These are phyloP conservation scores for Synchiropus splendidus DNA, from an alignment of 2,113 vertebrate genomes.

Conservation along the genomic window DNA sequence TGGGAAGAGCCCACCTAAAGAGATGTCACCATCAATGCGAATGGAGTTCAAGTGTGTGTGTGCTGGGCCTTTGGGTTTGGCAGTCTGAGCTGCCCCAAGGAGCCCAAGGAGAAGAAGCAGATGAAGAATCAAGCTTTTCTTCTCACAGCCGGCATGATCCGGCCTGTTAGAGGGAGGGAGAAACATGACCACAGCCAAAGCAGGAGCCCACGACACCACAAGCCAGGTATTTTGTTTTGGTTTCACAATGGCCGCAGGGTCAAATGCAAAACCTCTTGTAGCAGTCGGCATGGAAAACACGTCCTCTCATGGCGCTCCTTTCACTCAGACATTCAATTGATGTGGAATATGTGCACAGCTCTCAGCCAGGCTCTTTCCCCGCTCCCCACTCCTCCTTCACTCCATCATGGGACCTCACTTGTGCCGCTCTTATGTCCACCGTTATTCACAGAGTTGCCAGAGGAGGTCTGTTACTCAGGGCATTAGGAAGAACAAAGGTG, in stretches of 20 bases:
- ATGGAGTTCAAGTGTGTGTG: conserved; percentile 96
- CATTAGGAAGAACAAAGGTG: conserved; percentile 57
- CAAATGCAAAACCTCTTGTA: conserved; percentile 48
- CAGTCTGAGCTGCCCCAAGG: conserved; percentile 62
- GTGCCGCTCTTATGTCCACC: conserved; percentile 26
- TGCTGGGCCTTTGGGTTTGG: conserved; percentile 80
- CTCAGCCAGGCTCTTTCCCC: conserved; percentile 33
- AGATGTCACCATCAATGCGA: conserved; percentile 93
- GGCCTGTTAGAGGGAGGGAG: conserved; percentile 17
- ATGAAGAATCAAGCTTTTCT: conserved; percentile 25
- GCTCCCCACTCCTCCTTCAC: conserved; percentile 32
- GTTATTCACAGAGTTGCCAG: conserved; percentile 34
- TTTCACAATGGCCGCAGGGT: conserved; percentile 41
- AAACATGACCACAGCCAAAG: conserved; percentile 46
- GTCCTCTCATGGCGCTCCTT: conserved; percentile 47
- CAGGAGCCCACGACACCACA: conserved; percentile 23
- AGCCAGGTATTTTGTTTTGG: conserved; percentile 31
- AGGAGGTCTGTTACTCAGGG: conserved; percentile 43
- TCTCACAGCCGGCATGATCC: conserved; percentile 21
- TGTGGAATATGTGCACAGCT: conserved; percentile 39
- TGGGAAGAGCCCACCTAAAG: conserved; percentile 89
- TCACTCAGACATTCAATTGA: conserved; percentile 50
- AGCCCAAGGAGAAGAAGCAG: conserved; percentile 59
- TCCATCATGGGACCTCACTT: conserved; percentile 42
- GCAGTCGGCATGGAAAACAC: conserved; percentile 35